Evolutionary conservation across 1,140 invertebrate genomes (phyloP).

Genomic region (Propsilocerus akamusi): DNA sequence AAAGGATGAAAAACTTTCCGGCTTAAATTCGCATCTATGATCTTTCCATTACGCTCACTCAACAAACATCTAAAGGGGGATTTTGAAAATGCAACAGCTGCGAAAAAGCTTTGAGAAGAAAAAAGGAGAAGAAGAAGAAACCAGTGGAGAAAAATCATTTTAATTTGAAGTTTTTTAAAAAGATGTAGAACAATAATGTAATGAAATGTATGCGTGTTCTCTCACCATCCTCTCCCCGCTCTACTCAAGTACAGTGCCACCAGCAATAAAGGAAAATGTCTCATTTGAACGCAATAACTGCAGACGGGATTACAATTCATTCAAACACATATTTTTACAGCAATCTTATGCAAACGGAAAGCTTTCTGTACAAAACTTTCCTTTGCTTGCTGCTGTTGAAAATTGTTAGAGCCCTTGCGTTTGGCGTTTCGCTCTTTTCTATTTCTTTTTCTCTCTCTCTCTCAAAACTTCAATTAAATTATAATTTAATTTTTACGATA

Average conservation of each 20-base stretch:
- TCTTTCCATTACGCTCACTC: too few species aligned
- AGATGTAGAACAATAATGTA: background rate
- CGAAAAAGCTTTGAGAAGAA: background rate
- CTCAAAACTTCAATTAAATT: conserved; percentile 2
- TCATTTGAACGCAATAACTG: too few species aligned
- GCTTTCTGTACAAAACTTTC: background rate
- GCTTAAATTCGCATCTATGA: too few species aligned
- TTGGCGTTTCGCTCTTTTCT: too few species aligned
- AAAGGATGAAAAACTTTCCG: too few species aligned
- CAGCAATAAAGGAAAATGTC: too few species aligned
- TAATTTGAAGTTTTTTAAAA: background rate
- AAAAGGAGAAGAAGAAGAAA: background rate
- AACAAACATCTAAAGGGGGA: too few species aligned
- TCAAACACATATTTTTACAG: too few species aligned
- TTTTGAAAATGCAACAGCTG: background rate
- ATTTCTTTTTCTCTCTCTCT: too few species aligned
- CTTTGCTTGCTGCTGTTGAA: background rate
- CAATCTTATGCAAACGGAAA: background rate
- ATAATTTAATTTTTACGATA: conserved; percentile 4
- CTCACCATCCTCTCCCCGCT: background rate
- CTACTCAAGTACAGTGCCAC: too few species aligned
- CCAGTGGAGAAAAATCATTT: background rate
- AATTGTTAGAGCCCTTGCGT: background rate
- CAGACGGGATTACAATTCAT: too few species aligned
- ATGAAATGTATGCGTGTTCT: background rate